Evolutionary conservation across 2,888 invertebrate species (phyloP), one percentile per base, ranked within the genome.

Genomic region (Amphipoea oculea): DNA sequence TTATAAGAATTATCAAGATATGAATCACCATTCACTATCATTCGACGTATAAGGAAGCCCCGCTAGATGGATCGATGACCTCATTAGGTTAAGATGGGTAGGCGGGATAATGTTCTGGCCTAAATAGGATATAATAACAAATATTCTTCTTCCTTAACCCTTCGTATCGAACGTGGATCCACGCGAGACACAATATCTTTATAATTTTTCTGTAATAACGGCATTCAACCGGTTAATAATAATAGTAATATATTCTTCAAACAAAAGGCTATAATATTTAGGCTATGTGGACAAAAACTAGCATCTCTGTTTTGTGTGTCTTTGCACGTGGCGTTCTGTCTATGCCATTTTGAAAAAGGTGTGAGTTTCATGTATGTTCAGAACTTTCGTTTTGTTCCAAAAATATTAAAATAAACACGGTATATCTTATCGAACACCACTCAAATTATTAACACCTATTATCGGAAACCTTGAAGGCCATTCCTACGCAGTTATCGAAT

Each of bases 381-480:
- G 29, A 54, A 73, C n/a, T 45, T 68, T 51, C 5, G 1, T 42
- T 23, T 17, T 11, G 63, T 73, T 20, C 42, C 36, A 69, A 57
- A 63, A 51, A 72, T 36, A 45, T 67, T 51, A 2, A 40, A 62
- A 29, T 45, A 63, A 69, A 70, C 20, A 57, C 36, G 48, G 0
- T 54, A 7, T 73, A 48, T 29, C 42, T 14, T 78, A 70, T 48
- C 69, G 54, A 70, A 62, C 7, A 45, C 11, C 12, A 73, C 54
- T 82, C 7, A 40, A 72, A 68, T 72, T 78, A 82, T 69, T 73
- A 65, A 65, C 40, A 76, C 48, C 20, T 69, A 54, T 70, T 83
- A 82, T 83, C 78, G 6, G 11, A 14, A 29, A 70, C 45, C 65
- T 57, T 70, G 60, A 78, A 83, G 72, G 65, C 57, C 68, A 45